Evolutionary conservation across 2,888 invertebrate species (phyloP).

Genomic region (Lochmaea capreae): DNA sequence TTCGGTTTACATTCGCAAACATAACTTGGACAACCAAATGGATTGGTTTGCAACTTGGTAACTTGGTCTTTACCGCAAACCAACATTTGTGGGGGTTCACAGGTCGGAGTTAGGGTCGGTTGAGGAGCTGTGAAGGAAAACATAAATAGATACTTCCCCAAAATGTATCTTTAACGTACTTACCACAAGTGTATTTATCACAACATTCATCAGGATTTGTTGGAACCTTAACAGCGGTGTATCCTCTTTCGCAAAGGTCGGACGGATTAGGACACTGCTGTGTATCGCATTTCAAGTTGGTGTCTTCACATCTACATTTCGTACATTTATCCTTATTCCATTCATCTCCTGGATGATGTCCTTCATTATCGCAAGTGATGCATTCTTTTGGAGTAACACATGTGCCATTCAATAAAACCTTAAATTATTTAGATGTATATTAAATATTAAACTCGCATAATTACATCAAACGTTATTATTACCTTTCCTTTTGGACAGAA

Average conservation of each 20-base stretch:
- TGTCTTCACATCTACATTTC: slow-evolving; percentile 75
- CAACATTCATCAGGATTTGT: slow-evolving; percentile 75
- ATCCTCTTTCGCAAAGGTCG: slow-evolving; percentile 73
- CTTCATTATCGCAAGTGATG: slow-evolving; percentile 79
- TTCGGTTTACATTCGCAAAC: slow-evolving; percentile 82
- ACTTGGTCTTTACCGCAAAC: slow-evolving; percentile 79
- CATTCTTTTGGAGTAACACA: slow-evolving; percentile 78
- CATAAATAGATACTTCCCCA: no score
- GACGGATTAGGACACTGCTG: slow-evolving; percentile 70
- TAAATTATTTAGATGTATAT: slow-evolving; percentile 13
- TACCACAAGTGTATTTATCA: slow-evolving; percentile 76
- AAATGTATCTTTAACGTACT: slow-evolving; percentile 45
- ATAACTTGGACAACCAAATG: slow-evolving; percentile 78
- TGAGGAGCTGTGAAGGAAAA: slow-evolving; percentile 49
- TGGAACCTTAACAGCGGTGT: slow-evolving; percentile 67
- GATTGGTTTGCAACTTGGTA: slow-evolving; percentile 73
- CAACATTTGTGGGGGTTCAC: slow-evolving; percentile 76
- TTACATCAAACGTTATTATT: slow-evolving; percentile 21
- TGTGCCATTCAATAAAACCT: slow-evolving; percentile 77
- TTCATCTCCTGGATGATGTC: slow-evolving; percentile 75
- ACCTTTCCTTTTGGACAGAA: slow-evolving; percentile 84
- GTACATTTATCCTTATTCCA: slow-evolving; percentile 82
- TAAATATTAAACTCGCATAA: background rate
- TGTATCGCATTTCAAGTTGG: slow-evolving; percentile 74
- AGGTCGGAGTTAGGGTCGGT: slow-evolving; percentile 63